These are phyloP conservation scores for Rhabdomys pumilio DNA, from an alignment of 2,797 vertebrate species.

Conservation along the genomic window DNA sequence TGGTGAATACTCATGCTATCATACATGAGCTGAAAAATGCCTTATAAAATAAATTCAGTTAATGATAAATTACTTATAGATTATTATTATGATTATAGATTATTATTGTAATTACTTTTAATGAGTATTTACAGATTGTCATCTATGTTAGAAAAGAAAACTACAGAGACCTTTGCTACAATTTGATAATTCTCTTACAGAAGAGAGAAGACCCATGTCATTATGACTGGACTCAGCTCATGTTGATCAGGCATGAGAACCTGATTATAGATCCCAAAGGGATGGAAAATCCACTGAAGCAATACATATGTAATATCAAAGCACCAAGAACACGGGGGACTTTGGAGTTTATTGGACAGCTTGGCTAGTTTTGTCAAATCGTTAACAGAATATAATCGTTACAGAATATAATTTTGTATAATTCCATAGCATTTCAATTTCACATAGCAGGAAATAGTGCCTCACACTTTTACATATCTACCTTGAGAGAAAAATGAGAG, in stretches of 20 bases:
- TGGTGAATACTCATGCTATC: background rate
- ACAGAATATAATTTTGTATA: background rate
- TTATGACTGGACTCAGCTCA: background rate
- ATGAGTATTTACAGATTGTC: background rate
- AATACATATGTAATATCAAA: background rate
- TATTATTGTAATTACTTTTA: background rate
- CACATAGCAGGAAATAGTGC: slow-evolving; percentile 46
- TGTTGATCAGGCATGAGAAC: background rate
- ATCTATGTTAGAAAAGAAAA: slow-evolving; percentile 9
- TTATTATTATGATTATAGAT: too few relatives aligned
- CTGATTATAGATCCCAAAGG: too few relatives aligned
- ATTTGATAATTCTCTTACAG: slow-evolving; percentile 50
- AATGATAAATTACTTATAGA: too few relatives aligned
- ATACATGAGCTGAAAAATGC: background rate
- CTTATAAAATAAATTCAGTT: background rate
- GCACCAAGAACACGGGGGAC: background rate
- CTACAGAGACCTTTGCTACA: background rate
- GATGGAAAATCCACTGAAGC: background rate
- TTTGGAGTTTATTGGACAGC: too few relatives aligned
- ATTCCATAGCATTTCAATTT: slow-evolving; percentile 54
- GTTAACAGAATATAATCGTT: too few relatives aligned
- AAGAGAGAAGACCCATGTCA: slow-evolving; percentile 68
- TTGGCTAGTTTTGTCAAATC: background rate
- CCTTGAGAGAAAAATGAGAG: slow-evolving; percentile 27
- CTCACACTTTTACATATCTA: slow-evolving; percentile 62